Evolutionary conservation across 2,797 vertebrate genomes (phyloP).

Genomic region (Bothrops alternatus): DNA sequence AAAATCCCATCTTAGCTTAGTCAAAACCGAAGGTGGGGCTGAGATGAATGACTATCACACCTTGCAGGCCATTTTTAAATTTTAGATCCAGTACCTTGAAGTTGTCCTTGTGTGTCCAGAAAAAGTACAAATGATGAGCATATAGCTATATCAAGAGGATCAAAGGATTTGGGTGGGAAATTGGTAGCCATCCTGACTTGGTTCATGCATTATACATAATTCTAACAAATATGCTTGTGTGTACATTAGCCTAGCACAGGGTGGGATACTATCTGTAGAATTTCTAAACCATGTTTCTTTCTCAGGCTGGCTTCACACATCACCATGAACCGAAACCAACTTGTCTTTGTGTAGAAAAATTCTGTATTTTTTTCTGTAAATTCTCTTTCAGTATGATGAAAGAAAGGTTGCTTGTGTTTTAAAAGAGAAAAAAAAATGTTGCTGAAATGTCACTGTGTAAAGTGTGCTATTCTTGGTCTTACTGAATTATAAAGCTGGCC

Average conservation of each 20-base stretch:
- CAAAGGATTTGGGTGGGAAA: neutral
- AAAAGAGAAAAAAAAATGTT: neutral
- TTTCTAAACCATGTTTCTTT: neutral
- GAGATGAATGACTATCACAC: neutral
- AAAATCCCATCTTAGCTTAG: neutral
- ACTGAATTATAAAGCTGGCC: neutral
- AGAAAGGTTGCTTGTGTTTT: neutral
- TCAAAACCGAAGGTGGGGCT: neutral
- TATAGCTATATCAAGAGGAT: neutral
- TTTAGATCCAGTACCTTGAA: neutral
- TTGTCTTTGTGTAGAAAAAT: neutral
- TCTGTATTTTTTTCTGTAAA: neutral
- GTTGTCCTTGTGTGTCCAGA: neutral
- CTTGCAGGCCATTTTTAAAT: neutral
- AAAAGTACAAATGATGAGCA: neutral
- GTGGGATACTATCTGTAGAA: neutral
- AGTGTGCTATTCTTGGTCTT: neutral
- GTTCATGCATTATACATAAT: neutral
- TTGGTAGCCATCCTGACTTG: neutral
- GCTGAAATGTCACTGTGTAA: neutral
- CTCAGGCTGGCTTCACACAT: neutral
- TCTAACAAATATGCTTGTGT: neutral
- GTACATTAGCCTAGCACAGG: neutral
- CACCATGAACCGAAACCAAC: neutral
- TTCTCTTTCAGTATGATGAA: neutral